Evolutionary conservation across 1,140 invertebrate genomes (phyloP), one percentile per base, ranked within the genome.

Genomic region (Drosophila guanche): DNA sequence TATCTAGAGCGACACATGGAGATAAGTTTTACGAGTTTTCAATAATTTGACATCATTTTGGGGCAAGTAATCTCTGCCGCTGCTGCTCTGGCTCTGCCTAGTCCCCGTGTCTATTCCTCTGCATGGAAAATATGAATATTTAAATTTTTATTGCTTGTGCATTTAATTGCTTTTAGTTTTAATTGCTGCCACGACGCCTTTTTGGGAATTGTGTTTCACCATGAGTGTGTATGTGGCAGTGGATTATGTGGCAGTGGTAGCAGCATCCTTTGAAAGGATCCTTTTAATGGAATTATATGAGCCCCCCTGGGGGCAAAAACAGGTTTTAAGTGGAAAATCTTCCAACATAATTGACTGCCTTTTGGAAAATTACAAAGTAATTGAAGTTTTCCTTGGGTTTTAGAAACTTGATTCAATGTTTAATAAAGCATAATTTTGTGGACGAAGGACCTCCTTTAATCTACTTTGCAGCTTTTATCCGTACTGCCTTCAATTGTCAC

Each of bases 121-220:
- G 55, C 55, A 63, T 62, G 41, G 33, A 59, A 58, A 85, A 68
- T 73, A 74, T 80, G 61, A 76, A 80, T 76, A 85, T 85, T 74
- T 77, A 57, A 66, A 81, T 66, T 74, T 76, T 66, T 43, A 74
- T 69, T 77, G 73, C 63, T 25, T 55, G 61, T 67, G 57, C 68
- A 53, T 48, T 76, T 80, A 77, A 85, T 80, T 86, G 80, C 72
- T 85, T 76, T 81, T 57, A 70, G 57, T 75, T 37, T 85, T 75
- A 84, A 84, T 84, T 81, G 81, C 68, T 68, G 45, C 61, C 41
- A 77, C 56, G 46, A 33, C 22, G 53, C 33, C 52, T 60, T 47
- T 60, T 51, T 23, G 41, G 20, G 60, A 2, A 47, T 50, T 72
- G 42, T 25, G 20, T 40, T 14, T 20, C 10, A 20, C 27, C 7